Evolutionary conservation across 2,797 vertebrate species (phyloP), one percentile per base, ranked within the genome.

Genomic region (Acropternis orthonyx): DNA sequence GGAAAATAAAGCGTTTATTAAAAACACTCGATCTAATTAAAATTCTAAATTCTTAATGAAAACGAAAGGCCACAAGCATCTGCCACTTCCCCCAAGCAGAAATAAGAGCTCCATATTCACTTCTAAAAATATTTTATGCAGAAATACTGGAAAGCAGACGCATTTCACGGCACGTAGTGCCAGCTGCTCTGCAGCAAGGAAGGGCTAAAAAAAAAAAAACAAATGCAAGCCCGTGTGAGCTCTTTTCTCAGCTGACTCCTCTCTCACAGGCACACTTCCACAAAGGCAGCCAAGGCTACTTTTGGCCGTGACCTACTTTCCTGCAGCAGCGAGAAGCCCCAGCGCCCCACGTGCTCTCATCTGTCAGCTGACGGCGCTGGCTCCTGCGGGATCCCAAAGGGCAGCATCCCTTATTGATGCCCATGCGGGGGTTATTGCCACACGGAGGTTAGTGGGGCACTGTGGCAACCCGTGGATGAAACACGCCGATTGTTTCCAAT

Each of bases 241-340:
- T 79, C 62, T 81, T 36, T 37, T 88, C 68, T 79, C 58, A 74
- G 93, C 95, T 89, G 85, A 82, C 83, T 78, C 89, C 66, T 46
- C 80, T 77, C 85, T 87, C 12, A 0, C 76, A 89, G 88, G 89
- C 67, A 77, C 67, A 26, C 83, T 89, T 85, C 76, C 73, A 81
- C 73, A 61, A 41, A 62, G 78, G 73, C 87, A 88, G 95, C 93
- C 93, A 79, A 91, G 94, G 88, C 92, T 91, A 81, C 96, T 93
- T 92, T 90, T 80, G 96, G 96, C 94, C 66, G 6, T 91, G 96
- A 95, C 97, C 96, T 95, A 96, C 65, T 97, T 97, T 85, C 82
- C 28, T 3, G 76, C 32, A 26, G 93, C 92, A 81, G 67, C 1
- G 6, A 90, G 68, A 37, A 78, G 86, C 74, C 85, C 61, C 48